Conservation (phyloP, 2,113 vertebrate genomes). For the Lycaon pictus region DNA sequence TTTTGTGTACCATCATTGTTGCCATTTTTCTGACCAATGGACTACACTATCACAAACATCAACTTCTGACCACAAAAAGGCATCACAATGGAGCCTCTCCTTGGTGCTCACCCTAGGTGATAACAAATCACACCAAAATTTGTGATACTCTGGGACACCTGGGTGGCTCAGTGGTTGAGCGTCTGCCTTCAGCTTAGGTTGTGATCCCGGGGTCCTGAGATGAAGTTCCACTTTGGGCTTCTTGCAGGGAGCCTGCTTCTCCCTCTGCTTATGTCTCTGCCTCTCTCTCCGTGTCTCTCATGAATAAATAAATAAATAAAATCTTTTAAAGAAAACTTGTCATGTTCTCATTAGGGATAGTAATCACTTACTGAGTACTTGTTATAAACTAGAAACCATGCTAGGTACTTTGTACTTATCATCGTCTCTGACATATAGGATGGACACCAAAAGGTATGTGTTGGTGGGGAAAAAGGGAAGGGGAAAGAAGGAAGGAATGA, state of each 20-base stretch:
- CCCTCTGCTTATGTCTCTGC: no score
- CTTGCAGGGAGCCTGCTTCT: no score
- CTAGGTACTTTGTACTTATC: neutral
- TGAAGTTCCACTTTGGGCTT: no score
- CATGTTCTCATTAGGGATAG: neutral
- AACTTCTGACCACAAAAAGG: neutral
- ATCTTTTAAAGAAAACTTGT: neutral
- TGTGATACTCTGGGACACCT: neutral
- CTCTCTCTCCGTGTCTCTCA: no score
- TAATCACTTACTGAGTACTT: neutral
- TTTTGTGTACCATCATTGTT: neutral
- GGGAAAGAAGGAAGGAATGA: neutral
- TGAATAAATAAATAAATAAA: no score
- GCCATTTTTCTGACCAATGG: slow-evolving; percentile 9
- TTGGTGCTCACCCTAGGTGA: neutral
- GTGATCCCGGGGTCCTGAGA: no score
- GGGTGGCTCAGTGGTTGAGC: no score
- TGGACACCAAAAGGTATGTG: neutral
- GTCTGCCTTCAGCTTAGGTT: no score
- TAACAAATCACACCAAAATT: neutral
- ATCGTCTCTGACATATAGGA: neutral
- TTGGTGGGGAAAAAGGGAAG: neutral
- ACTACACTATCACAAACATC: neutral
- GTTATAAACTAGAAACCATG: neutral
- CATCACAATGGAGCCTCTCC: neutral